These are phyloP conservation scores for Drosophila koepferae DNA, from an alignment of 2,888 invertebrate species.

Conservation along the genomic window DNA sequence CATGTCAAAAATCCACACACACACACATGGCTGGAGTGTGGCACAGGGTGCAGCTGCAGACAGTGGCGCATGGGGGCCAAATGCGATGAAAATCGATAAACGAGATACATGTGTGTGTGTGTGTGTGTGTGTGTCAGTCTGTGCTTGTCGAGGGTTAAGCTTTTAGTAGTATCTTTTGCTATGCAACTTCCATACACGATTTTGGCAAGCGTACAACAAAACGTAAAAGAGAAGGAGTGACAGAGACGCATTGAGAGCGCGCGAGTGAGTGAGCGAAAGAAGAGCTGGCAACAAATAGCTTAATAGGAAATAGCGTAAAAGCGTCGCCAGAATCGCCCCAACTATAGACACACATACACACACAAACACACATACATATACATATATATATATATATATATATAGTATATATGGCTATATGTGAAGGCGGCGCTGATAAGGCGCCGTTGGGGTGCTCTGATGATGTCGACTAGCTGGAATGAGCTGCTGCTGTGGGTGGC, in stretches of 20 bases:
- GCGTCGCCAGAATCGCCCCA: conserved; percentile 46
- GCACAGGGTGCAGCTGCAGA: conserved; percentile 60
- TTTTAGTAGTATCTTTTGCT: conserved; percentile 76
- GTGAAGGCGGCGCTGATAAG: conserved; percentile 35
- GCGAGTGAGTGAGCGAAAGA: conserved; percentile 11
- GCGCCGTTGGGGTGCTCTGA: conserved; percentile 32
- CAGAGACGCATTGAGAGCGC: background rate
- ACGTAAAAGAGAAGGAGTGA: background rate
- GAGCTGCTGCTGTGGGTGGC: background rate
- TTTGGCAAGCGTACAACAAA: conserved; percentile 58
- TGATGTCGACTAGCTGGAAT: conserved; percentile 17
- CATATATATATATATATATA: conserved; percentile 7
- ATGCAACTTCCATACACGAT: conserved; percentile 70
- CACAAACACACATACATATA: conserved; percentile 7
- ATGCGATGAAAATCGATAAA: conserved; percentile 70
- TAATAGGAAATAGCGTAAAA: conserved; percentile 80
- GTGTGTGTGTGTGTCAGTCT: conserved; percentile 21
- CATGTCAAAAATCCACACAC: conserved; percentile 68
- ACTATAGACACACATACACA: conserved; percentile 15
- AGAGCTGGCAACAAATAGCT: conserved; percentile 72
- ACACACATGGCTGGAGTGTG: conserved; percentile 17
- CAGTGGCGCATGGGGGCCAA: conserved; percentile 21
- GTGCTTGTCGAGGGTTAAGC: conserved; percentile 64
- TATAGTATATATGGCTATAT: conserved; percentile 15
- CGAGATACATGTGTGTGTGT: conserved; percentile 47